Evolutionary conservation across 2,888 invertebrate genomes (phyloP).

Genomic region (Cylloceria caligata): DNA sequence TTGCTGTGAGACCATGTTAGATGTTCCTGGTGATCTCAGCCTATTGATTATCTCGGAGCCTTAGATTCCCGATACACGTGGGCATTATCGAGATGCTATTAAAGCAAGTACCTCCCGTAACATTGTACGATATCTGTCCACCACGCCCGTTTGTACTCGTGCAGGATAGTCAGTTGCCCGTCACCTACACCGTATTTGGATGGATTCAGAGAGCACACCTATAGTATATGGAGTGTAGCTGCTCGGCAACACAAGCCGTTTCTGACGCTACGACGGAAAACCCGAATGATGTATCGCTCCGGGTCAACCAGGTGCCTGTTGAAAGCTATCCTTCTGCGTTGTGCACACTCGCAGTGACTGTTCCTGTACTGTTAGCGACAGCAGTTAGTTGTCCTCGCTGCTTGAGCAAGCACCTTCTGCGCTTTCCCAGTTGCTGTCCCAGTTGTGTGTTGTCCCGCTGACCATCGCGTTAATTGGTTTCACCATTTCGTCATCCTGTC

Average conservation of each 20-base stretch:
- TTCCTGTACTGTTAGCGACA: slow-evolving; percentile 52
- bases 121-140: not conserved
- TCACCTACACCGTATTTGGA: slow-evolving; percentile 44
- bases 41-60: slow-evolving; percentile 58
- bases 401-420: slow-evolving; percentile 37
- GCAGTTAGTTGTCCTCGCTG: slow-evolving; percentile 54
- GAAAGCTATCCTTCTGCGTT: slow-evolving; percentile 66
- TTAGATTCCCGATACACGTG: slow-evolving; percentile 28
- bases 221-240: not conserved
- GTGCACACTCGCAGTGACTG: slow-evolving; percentile 58
- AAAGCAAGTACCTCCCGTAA: slow-evolving; percentile 49
- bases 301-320: slow-evolving; percentile 62
- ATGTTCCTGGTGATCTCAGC: slow-evolving; percentile 54
- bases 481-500: slow-evolving; percentile 45
- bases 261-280: slow-evolving; percentile 54
- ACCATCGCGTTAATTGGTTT: slow-evolving; percentile 46
- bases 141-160: slow-evolving; percentile 7
- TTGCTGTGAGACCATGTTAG: slow-evolving; percentile 48
- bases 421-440: slow-evolving; percentile 9
- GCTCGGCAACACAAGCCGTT: slow-evolving; percentile 60
- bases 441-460: slow-evolving; percentile 8
- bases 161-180: slow-evolving; percentile 20
- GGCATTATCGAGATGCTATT: slow-evolving; percentile 58
- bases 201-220: slow-evolving; percentile 48
- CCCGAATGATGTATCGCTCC: slow-evolving; percentile 64